These are phyloP conservation scores for Syrphus vitripennis DNA, from an alignment of 2,888 invertebrate species.

Conservation along the genomic window DNA sequence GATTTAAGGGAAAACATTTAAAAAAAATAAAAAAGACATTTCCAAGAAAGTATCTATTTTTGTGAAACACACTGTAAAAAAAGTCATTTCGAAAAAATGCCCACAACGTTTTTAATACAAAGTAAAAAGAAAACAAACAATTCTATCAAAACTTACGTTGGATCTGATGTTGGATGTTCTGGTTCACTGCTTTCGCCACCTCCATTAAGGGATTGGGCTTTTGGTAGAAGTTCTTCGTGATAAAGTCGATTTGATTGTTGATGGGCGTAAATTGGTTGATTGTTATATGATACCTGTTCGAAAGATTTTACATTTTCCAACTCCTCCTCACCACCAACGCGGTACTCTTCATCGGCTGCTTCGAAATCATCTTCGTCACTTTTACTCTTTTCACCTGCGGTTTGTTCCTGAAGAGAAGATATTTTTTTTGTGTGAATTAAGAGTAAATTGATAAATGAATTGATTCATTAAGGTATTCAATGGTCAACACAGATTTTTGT, in stretches of 20 bases:
- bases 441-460: slow-evolving; percentile 29
- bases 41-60: too few species aligned
- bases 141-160: too few species aligned
- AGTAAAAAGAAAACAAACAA: too few species aligned
- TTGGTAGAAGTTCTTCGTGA: slow-evolving; percentile 78
- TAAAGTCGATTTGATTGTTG: slow-evolving; percentile 78
- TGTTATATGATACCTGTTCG: slow-evolving; percentile 77
- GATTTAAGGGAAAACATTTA: too few species aligned
- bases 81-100: too few species aligned
- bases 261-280: slow-evolving; percentile 78
- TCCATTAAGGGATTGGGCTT: slow-evolving; percentile 77
- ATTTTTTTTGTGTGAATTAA: background rate
- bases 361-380: slow-evolving; percentile 77
- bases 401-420: slow-evolving; percentile 70
- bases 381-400: slow-evolving; percentile 74
- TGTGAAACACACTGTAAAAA: too few species aligned
- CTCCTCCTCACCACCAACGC: slow-evolving; percentile 69
- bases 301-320: slow-evolving; percentile 73
- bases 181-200: too few species aligned
- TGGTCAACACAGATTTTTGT: too few species aligned
- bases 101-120: too few species aligned
- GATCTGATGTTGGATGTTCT: too few species aligned
- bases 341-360: slow-evolving; percentile 74
- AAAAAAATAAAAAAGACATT: too few species aligned
- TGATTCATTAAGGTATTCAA: background rate